These are phyloP conservation scores for Odocoileus hemionus DNA, from an alignment of 2,113 vertebrate genomes.

Conservation along the genomic window DNA sequence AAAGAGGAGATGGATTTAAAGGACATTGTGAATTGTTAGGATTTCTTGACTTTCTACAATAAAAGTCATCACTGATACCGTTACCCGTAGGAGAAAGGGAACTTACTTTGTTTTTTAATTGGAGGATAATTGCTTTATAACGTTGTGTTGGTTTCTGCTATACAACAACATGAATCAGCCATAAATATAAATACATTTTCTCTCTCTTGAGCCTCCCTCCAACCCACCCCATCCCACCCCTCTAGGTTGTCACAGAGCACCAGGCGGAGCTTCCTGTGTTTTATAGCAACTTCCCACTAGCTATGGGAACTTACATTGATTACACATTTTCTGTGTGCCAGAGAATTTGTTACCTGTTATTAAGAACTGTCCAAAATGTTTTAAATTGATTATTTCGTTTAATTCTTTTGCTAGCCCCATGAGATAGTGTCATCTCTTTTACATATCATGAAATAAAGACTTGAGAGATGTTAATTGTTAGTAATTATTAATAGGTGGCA, in stretches of 20 bases:
- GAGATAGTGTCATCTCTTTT: not conserved
- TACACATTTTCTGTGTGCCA: not conserved
- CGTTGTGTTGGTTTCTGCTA: not conserved
- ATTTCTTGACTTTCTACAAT: not conserved
- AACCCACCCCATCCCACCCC: not conserved
- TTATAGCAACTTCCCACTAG: not conserved
- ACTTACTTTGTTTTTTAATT: not conserved
- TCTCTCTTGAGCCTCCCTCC: not conserved
- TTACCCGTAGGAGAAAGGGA: not conserved
- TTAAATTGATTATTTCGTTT: slow-evolving; percentile 20
- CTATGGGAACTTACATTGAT: not conserved
- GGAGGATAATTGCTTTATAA: not conserved
- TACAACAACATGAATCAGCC: not conserved
- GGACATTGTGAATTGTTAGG: not conserved
- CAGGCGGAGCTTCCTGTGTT: not conserved
- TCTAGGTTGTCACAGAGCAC: not conserved
- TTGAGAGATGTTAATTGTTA: not conserved
- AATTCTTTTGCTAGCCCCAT: not conserved
- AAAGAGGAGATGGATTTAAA: not conserved
- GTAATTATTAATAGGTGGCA: not conserved
- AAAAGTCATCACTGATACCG: not conserved
- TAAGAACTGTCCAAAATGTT: not conserved
- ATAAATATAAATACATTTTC: not conserved
- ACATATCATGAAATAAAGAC: not conserved
- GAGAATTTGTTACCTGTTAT: not conserved